A percentile compares a stretch with the other conserved stretches of the same genome.
Conservation (phyloP, 2,888 invertebrate species). For the Calephelis perditalis region DNA sequence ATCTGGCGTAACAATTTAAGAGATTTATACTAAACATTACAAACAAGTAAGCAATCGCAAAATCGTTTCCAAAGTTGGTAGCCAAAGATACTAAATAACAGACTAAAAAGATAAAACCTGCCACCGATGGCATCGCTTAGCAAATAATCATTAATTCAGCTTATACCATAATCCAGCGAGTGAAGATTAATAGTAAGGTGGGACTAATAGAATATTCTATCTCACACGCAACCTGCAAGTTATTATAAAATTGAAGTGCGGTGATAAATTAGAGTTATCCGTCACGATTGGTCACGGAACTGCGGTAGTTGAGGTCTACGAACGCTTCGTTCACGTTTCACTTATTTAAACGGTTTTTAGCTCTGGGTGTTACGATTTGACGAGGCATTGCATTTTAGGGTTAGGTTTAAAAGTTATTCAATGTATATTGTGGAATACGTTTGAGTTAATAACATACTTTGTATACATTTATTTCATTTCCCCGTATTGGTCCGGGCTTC, state of each 20-base stretch:
- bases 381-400: too few species aligned
- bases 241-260: constrained; percentile 71
- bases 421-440: too few species aligned
- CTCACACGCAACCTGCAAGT: constrained; percentile 68
- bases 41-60: constrained; percentile 3
- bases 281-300: constrained; percentile 74
- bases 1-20: too few species aligned
- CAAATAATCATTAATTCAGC: constrained; percentile 70
- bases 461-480: too few species aligned
- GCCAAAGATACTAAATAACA: constrained; percentile 19
- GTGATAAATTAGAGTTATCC: constrained; percentile 73
- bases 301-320: constrained; percentile 26
- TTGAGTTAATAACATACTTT: too few species aligned
- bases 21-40: constrained; percentile 1
- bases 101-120: constrained; percentile 38
- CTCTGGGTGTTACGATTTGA: neutral
- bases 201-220: constrained; percentile 72
- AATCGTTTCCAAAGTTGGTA: neutral
- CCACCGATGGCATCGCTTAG: constrained; percentile 49
- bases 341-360: constrained; percentile 9
- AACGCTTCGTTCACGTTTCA: constrained; percentile 23
- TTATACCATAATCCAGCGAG: constrained; percentile 60
- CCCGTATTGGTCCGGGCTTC: too few species aligned
- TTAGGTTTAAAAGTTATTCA: too few species aligned
- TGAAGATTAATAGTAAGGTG: constrained; percentile 64